Conservation (phyloP, 2,797 vertebrate species). For the Acipenser oxyrinchus region DNA sequence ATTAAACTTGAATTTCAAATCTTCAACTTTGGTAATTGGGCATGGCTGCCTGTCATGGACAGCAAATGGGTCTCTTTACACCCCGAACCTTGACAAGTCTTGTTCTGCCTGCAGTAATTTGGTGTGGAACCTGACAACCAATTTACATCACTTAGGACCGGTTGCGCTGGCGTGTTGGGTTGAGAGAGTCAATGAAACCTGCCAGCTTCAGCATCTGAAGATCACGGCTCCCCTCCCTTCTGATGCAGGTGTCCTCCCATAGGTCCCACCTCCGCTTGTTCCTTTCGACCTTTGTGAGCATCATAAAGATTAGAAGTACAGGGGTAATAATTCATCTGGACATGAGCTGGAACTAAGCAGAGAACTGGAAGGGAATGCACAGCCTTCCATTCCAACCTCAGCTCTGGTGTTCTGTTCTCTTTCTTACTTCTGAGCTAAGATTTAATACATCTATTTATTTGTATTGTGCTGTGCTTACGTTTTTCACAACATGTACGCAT, state of each 20-base stretch:
- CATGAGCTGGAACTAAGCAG: too few relatives aligned
- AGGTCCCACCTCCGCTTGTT: background rate
- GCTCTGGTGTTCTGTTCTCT: too few relatives aligned
- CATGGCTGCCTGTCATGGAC: background rate
- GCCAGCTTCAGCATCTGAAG: background rate
- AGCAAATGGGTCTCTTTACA: background rate
- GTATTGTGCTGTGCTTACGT: too few relatives aligned
- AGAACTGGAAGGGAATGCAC: too few relatives aligned
- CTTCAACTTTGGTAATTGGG: background rate
- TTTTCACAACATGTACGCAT: too few relatives aligned
- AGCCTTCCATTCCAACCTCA: too few relatives aligned
- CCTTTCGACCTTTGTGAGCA: background rate
- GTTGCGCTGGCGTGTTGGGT: background rate
- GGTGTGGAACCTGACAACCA: background rate
- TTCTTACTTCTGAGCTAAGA: too few relatives aligned
- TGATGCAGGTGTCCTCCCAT: background rate
- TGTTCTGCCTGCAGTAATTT: background rate
- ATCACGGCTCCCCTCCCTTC: background rate
- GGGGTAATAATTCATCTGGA: too few relatives aligned
- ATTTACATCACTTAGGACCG: background rate
- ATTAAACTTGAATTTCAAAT: background rate
- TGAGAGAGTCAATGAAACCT: background rate
- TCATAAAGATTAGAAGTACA: too few relatives aligned
- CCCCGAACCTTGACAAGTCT: background rate
- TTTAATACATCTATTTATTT: too few relatives aligned